Conservation (phyloP, 2,888 invertebrate genomes). For the Lordiphosa andalusiaca region DNA sequence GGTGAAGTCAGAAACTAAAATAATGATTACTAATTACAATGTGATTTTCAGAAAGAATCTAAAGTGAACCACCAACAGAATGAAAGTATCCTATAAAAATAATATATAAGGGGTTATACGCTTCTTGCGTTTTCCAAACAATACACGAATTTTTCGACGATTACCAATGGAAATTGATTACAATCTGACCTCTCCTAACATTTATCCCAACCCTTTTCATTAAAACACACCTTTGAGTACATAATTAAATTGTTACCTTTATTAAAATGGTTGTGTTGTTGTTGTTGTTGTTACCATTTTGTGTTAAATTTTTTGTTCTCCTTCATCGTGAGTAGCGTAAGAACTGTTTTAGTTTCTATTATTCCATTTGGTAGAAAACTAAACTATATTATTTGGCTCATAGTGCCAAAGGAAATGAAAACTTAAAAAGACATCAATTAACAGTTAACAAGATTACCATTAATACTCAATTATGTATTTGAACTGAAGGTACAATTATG, state of each 20-base stretch:
- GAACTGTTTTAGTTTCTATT: constrained; percentile 16
- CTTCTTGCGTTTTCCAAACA: no score
- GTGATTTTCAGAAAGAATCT: no score
- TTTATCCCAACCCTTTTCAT: not conserved
- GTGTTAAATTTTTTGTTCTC: constrained; percentile 14
- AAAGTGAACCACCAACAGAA: no score
- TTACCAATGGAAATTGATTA: no score
- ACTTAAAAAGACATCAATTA: constrained; percentile 37
- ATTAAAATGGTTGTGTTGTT: constrained; percentile 51
- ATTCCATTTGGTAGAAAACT: not conserved
- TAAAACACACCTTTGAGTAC: not conserved
- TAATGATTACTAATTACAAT: no score
- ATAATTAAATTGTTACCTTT: constrained; percentile 56
- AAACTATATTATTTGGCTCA: constrained; percentile 1
- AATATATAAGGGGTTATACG: no score
- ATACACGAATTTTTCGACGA: no score
- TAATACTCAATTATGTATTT: constrained; percentile 11
- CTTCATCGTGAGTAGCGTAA: constrained; percentile 23
- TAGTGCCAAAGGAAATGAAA: constrained; percentile 15
- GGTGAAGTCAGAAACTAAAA: no score
- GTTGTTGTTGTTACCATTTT: constrained; percentile 1
- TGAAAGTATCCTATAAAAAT: no score
- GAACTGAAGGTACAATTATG: constrained; percentile 21
- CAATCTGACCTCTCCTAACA: no score
- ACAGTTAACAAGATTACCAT: constrained; percentile 16